These are phyloP conservation scores for Anser cygnoides DNA, from an alignment of 2,113 vertebrate genomes.

Conservation along the genomic window DNA sequence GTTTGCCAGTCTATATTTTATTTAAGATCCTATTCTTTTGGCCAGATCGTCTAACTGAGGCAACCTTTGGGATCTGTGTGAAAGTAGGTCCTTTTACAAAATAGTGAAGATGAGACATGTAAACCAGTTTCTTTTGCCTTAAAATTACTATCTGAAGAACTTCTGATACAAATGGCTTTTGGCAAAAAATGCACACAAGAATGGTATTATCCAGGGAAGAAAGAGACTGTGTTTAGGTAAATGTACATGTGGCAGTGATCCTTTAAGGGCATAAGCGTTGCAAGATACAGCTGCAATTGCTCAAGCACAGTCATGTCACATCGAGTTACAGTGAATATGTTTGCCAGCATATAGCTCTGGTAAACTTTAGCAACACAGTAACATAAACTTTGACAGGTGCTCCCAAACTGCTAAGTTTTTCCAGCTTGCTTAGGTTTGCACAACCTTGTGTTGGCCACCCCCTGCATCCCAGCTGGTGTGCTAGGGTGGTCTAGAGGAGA, in stretches of 20 bases:
- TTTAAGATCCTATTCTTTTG: not conserved
- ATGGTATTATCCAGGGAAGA: not conserved
- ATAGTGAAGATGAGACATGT: not conserved
- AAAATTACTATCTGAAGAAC: not conserved
- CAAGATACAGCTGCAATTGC: not conserved
- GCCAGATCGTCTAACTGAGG: not conserved
- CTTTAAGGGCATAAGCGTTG: rapidly evolving
- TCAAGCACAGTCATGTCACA: not conserved
- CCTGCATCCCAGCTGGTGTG: not conserved
- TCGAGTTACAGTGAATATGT: not conserved
- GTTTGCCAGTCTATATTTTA: not conserved
- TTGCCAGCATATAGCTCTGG: not conserved
- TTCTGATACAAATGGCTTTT: not conserved
- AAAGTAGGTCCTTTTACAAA: not conserved
- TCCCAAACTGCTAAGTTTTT: not conserved
- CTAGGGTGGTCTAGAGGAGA: rapidly evolving
- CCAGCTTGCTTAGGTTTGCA: not conserved
- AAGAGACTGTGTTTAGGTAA: not conserved
- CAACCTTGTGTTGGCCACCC: not conserved
- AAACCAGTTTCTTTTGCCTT: not conserved
- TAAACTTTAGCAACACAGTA: not conserved
- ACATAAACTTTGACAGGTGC: not conserved
- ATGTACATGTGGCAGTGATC: not conserved
- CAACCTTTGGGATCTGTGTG: not conserved
- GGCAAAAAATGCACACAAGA: not conserved